Base-by-base conservation (phyloP, 2,888 invertebrate genomes). In the Rambutsinella grinnellia region DNA sequence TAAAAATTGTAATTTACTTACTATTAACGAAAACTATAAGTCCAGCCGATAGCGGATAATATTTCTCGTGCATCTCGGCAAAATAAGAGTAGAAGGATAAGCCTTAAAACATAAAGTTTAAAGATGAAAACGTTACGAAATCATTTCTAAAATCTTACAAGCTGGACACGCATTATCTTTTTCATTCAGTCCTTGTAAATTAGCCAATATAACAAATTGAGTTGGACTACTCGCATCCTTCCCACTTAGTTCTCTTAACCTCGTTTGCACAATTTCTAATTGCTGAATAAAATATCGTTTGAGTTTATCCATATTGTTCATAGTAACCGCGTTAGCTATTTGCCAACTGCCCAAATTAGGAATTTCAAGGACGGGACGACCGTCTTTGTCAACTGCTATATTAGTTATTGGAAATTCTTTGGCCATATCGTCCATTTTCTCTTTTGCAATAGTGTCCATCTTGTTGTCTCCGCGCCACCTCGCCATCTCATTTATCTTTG, bases 21-120 rank as follows among this genome's bases (percentile, higher is more conserved):
- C 72, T 72, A 23, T 72, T 72, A 23, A 72, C 72, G n/a, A 26
- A 58, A 2, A 72, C 26, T 60, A 72, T 60, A n/a, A 58, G 49
- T 36, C 65, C 72, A 24, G 65, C 72, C 15, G 21, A 63, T 17
- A 49, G 58, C 3, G 72, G 72, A 28, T 65, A 72, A 27, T 72
- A 72, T 27, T 72, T 72, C 28, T 72, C 72, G 21, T 72, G 65
- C 1, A 44, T 3, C 24, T 27, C 23, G 15, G 58, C 65, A 65
- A 65, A 65, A 23, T 72, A 49, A 15, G 65, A 17, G 44, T 72
- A 72, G 44, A 58, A 65, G 3, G 65, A 65, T 2, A 72, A 46
- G 17, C 69, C 68, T 68, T 15, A n/a, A n/a, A 66, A 54, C n/a
- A 21, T 27, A 23, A 21, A 26, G n/a, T n/a, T 36, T n/a, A n/a